phyloP scores from a whole-genome alignment of 2,888 invertebrate genomes.

The Herminia tarsipennalis region DNA sequence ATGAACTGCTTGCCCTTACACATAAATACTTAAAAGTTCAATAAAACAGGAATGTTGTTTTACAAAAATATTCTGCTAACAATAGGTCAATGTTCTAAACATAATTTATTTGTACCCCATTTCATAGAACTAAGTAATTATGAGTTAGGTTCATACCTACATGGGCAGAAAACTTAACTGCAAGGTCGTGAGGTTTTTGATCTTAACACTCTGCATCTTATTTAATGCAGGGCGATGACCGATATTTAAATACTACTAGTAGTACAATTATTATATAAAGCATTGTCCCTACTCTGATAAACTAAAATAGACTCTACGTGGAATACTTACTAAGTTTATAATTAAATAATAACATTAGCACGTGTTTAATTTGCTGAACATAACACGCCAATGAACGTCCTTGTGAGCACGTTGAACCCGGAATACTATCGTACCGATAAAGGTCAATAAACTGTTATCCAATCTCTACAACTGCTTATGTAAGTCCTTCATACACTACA shows the following conservation, averaged over 20 bases:
- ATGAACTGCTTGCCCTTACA: too few relatives aligned
- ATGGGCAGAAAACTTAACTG: neutral
- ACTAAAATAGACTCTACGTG: conserved; percentile 39
- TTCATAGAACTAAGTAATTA: neutral
- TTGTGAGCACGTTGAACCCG: conserved; percentile 77
- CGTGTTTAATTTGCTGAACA: conserved; percentile 51
- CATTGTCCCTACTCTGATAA: conserved; percentile 13
- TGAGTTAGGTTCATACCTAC: neutral
- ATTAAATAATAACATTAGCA: conserved; percentile 35
- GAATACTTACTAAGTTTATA: conserved; percentile 16
- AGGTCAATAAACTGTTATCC: conserved; percentile 66
- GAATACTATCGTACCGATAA: conserved; percentile 66
- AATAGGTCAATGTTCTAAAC: too few relatives aligned
- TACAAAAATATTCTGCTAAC: too few relatives aligned
- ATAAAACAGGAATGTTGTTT: too few relatives aligned
- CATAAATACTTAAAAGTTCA: too few relatives aligned
- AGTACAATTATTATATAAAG: conserved; percentile 53
- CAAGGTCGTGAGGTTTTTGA: conserved; percentile 8
- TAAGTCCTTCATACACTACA: conserved; percentile 66
- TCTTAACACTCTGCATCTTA: conserved; percentile 28
- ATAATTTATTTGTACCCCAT: conserved; percentile 1
- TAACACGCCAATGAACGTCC: conserved; percentile 68
- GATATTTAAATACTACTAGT: conserved; percentile 54
- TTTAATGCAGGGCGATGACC: conserved; percentile 47
- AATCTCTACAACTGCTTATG: conserved; percentile 65